These are phyloP conservation scores for Cuniculus paca DNA, from an alignment of 2,797 vertebrate genomes.

Conservation along the genomic window DNA sequence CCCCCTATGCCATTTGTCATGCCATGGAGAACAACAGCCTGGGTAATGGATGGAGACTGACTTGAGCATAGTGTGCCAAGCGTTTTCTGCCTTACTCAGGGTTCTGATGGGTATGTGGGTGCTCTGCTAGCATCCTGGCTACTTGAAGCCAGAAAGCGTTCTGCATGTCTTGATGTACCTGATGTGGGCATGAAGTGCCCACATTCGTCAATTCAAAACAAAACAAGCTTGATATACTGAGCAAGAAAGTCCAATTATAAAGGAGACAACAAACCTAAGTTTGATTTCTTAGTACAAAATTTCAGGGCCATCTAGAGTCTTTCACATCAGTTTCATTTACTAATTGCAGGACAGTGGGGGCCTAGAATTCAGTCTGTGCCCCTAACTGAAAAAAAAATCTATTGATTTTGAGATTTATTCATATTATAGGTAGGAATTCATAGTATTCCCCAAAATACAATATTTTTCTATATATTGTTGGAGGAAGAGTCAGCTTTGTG, in stretches of 20 bases:
- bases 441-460: neutral
- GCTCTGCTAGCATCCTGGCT: neutral
- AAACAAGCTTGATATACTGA: neutral
- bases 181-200: neutral
- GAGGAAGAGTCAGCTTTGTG: neutral
- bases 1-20: too few species aligned
- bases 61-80: neutral
- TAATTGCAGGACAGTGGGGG: neutral
- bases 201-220: neutral
- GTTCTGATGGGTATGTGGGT: neutral
- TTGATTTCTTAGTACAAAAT: neutral
- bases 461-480: neutral
- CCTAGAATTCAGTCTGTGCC: neutral
- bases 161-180: neutral
- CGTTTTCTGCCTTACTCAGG: neutral
- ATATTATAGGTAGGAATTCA: neutral
- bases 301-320: neutral
- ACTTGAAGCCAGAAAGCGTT: neutral
- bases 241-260: neutral
- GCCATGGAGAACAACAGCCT: neutral
- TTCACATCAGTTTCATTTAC: constrained; percentile 45
- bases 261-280: neutral
- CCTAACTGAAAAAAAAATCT: neutral
- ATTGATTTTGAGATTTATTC: constrained; percentile 14
- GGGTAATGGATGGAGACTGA: neutral